Evolutionary conservation across 2,797 vertebrate genomes (phyloP).

Genomic region (Tenualosa thibaudeaui): DNA sequence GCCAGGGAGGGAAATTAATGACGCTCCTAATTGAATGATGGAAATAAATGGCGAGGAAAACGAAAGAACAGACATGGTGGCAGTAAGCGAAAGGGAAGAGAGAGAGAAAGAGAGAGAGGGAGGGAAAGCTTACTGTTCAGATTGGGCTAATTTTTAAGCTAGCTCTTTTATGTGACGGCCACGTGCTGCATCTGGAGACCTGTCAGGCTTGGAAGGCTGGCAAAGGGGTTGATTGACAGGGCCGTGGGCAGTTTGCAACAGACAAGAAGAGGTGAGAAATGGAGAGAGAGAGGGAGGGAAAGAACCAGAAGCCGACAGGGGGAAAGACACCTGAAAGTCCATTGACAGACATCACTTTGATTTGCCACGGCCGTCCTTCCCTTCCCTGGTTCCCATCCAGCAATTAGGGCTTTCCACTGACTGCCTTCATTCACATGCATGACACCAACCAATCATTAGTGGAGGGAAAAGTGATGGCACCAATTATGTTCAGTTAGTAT

Average conservation of each 20-base stretch:
- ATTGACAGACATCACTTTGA: conserved; percentile 64
- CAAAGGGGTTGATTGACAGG: conserved; percentile 25
- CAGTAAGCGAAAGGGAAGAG: background rate
- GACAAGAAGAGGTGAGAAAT: conserved; percentile 21
- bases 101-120: background rate
- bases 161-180: background rate
- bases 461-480: background rate
- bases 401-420: conserved; percentile 57
- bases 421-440: background rate
- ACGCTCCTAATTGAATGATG: conserved; percentile 20
- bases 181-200: background rate
- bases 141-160: background rate
- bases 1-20: background rate
- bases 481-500: background rate
- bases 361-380: conserved; percentile 61
- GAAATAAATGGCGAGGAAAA: conserved; percentile 19
- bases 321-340: conserved; percentile 42
- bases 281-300: background rate
- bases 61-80: background rate
- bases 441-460: background rate
- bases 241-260: conserved; percentile 25
- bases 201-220: background rate
- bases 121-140: background rate
- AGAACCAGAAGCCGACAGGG: conserved; percentile 33
- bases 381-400: conserved; percentile 54